These are phyloP conservation scores for Xiphophorus birchmanni DNA, from an alignment of 2,797 vertebrate genomes.

Conservation along the genomic window DNA sequence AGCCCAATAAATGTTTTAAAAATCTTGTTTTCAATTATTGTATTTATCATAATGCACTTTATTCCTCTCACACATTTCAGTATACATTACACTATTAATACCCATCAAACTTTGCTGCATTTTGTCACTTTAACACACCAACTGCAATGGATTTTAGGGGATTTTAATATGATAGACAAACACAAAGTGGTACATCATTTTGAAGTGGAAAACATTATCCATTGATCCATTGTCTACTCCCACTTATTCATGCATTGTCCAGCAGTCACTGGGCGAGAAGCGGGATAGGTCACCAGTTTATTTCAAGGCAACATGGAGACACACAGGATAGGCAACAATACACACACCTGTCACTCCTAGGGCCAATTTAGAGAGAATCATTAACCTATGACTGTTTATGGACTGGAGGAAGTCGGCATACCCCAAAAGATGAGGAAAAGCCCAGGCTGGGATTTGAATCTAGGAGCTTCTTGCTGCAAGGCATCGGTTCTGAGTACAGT, in stretches of 20 bases:
- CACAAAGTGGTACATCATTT: not conserved
- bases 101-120: not conserved
- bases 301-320: not conserved
- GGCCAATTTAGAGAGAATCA: too few relatives aligned
- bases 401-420: too few relatives aligned
- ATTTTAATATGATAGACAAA: not conserved
- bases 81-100: not conserved
- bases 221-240: not conserved
- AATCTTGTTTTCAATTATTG: not conserved
- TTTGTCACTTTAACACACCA: not conserved
- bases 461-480: too few relatives aligned
- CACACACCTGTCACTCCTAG: not conserved
- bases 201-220: not conserved
- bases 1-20: constrained; percentile 56
- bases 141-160: not conserved
- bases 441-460: too few relatives aligned
- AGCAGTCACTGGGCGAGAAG: not conserved
- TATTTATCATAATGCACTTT: not conserved
- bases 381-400: too few relatives aligned
- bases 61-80: not conserved
- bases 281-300: not conserved
- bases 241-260: not conserved
- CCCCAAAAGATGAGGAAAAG: too few relatives aligned
- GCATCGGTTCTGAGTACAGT: too few relatives aligned
- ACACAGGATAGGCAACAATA: not conserved